phyloP scores from a whole-genome alignment of 2,888 invertebrate genomes.

The Lottia scabra region DNA sequence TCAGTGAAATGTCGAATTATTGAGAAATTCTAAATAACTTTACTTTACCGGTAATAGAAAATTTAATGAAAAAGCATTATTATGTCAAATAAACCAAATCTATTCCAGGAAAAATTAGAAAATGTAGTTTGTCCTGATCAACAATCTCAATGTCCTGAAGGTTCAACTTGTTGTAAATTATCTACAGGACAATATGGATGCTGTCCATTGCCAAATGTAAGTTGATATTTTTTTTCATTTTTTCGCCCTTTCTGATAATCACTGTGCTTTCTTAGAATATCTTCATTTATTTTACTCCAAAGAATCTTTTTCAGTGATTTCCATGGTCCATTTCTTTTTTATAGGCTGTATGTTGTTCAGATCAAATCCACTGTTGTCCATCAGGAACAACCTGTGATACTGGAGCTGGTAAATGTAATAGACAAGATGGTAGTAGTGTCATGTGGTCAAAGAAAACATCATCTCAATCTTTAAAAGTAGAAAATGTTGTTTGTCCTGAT shows the following conservation, averaged over 20 bases:
- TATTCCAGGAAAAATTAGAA: background rate
- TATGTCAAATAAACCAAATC: background rate
- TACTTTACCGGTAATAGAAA: too few species aligned
- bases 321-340: too few species aligned
- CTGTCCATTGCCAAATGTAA: slow-evolving; percentile 29
- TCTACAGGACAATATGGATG: slow-evolving; percentile 23
- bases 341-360: slow-evolving; percentile 53
- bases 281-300: background rate
- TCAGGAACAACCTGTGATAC: slow-evolving; percentile 37
- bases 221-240: background rate
- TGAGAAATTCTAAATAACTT: too few species aligned
- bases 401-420: slow-evolving; percentile 34
- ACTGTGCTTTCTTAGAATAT: too few species aligned
- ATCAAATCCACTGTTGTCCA: slow-evolving; percentile 52
- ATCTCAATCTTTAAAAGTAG: background rate
- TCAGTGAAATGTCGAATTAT: too few species aligned
- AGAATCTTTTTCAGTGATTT: background rate
- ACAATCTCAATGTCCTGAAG: slow-evolving; percentile 17
- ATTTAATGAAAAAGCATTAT: too few species aligned
- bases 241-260: background rate
- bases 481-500: slow-evolving; percentile 18
- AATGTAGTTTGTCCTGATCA: slow-evolving; percentile 19
- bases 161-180: slow-evolving; percentile 24
- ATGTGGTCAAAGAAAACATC: slow-evolving; percentile 31
- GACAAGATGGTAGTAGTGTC: slow-evolving; percentile 16